Evolutionary conservation across 1,140 invertebrate species (phyloP), one percentile per base, ranked within the genome.

Genomic region (Drosophila nigrodunni): DNA sequence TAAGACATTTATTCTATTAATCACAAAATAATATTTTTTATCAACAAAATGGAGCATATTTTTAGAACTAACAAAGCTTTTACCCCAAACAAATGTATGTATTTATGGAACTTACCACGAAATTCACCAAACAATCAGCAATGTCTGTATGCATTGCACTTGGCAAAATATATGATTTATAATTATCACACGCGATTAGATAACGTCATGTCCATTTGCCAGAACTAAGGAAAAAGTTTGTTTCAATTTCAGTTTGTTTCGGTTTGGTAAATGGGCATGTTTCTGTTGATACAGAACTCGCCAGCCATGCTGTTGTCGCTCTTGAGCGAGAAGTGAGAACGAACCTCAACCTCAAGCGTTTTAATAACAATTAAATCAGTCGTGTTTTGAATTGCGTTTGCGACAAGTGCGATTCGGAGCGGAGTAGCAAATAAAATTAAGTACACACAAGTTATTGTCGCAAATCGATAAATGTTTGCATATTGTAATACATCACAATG

Each of bases 201-300:
- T 87, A 88, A 87, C 64, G 74, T 13, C 46, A 46, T 77, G 54
- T 52, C 69, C 74, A 66, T 21, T 69, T 10, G 13, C 2, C 7
- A 18, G 61, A 55, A 13, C n/a, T 25, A 39, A 67, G 62, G 46
- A 54, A 60, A 71, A 66, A 70, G 50, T 79, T 62, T 87, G 80
- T 82, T 88, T 71, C 69, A 80, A 41, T 80, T 47, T 74, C 82
- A 87, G 79, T 87, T 67, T 41, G 80, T 72, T 77, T 82, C 83
- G 68, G 69, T 61, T 69, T 67, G 34, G 30, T 61, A 49, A 60
- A 30, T 44, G n/a, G 61, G 65, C 47, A 64, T 60, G 82, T 68
- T 61, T 25, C 54, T 37, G 46, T 44, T 37, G 72, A 35, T 52
- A 49, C 47, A 18, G 11, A 50, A 21, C 34, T 37, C 37, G 54